Percentiles rank a stretch among this genome's conserved stretches.
Conservation (phyloP, 2,113 vertebrate species). For the Rattus rattus region DNA sequence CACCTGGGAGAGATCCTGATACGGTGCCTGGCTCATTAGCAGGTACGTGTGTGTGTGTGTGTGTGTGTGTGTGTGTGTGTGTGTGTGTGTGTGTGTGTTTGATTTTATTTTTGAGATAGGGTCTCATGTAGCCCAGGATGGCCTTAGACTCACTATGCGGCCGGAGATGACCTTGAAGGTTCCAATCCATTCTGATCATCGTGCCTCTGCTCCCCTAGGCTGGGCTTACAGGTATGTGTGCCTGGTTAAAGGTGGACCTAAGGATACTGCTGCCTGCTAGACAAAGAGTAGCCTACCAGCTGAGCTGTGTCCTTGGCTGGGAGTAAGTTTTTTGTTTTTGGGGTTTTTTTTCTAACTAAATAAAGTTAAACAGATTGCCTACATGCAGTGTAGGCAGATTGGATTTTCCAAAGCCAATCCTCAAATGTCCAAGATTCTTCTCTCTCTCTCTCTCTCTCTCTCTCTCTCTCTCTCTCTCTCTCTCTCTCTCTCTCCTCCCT, state of each 20-base stretch:
- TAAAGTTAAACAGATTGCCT: neutral
- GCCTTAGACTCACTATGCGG: neutral
- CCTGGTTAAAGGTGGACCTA: neutral
- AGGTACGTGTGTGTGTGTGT: neutral
- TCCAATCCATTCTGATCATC: neutral
- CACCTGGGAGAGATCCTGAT: neutral
- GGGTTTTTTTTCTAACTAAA: neutral
- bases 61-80: too few relatives aligned
- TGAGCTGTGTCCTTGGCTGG: neutral
- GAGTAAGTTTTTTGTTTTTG: neutral
- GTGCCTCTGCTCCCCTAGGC: neutral
- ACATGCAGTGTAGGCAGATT: neutral
- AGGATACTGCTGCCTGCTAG: neutral
- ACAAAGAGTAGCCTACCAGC: neutral
- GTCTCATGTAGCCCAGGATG: neutral
- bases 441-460: too few relatives aligned
- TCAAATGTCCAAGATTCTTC: neutral
- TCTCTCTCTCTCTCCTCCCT: fast-evolving
- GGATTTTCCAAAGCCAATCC: neutral
- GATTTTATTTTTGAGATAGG: neutral
- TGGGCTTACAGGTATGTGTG: neutral
- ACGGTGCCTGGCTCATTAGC: neutral
- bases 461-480: too few relatives aligned
- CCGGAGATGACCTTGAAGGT: neutral
- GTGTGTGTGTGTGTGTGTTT: neutral